Conservation (phyloP, 2,888 invertebrate species). For the Caenorhabditis virilis region DNA sequence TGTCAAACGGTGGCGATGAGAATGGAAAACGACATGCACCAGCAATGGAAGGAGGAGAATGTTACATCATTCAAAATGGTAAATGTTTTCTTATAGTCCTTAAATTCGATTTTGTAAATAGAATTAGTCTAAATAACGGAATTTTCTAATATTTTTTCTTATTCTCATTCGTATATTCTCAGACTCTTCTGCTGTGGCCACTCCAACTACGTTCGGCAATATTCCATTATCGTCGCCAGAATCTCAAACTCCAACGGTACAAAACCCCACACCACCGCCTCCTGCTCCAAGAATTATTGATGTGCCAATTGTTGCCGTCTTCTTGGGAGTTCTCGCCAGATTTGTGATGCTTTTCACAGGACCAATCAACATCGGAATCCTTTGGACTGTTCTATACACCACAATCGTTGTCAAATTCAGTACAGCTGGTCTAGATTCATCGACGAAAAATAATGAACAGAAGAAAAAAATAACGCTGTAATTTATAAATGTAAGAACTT, state of each 20-base stretch:
- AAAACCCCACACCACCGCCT: background rate
- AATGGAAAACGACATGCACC: conserved; percentile 39
- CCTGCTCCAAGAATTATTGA: background rate
- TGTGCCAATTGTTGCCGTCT: background rate
- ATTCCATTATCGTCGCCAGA: background rate
- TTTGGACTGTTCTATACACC: conserved; percentile 29
- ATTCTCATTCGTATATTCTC: background rate
- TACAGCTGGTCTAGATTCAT: conserved; percentile 22
- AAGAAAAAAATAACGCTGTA: too few species aligned
- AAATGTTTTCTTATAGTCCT: background rate
- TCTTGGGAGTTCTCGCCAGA: conserved; percentile 17
- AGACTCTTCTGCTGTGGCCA: background rate
- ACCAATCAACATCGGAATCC: conserved; percentile 26
- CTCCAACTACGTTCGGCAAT: background rate
- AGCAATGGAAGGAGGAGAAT: conserved; percentile 54
- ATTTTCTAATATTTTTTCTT: background rate
- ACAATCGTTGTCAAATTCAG: conserved; percentile 20
- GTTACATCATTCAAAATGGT: conserved; percentile 12
- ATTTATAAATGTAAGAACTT: too few species aligned
- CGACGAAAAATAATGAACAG: too few species aligned
- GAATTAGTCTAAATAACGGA: background rate
- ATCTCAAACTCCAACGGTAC: background rate
- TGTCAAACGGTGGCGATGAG: conserved; percentile 44
- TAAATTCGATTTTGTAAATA: background rate
- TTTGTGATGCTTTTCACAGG: conserved; percentile 25